A percentile compares a stretch with the other conserved stretches of the same genome.
These are phyloP conservation scores for Cheilosia urbana DNA, from an alignment of 2,888 invertebrate species.

Conservation along the genomic window DNA sequence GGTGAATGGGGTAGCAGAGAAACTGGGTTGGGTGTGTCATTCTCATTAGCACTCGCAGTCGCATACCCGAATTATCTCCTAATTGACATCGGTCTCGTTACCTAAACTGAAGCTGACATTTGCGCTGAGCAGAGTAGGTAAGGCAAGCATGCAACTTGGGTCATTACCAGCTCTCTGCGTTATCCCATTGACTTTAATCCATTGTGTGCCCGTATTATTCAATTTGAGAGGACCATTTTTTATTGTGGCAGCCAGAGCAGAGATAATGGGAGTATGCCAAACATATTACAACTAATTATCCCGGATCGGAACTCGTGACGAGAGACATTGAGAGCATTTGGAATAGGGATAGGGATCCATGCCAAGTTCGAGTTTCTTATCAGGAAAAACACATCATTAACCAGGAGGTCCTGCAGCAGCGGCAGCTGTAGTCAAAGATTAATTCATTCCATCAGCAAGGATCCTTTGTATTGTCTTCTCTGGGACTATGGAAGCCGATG, in stretches of 20 bases:
- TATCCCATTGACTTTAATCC: conserved; percentile 37
- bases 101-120: conserved; percentile 55
- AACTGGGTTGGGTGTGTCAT: conserved; percentile 13
- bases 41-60: conserved; percentile 9
- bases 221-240: conserved; percentile 54
- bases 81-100: conserved; percentile 68
- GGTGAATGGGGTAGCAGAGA: conserved; percentile 3
- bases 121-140: conserved; percentile 1
- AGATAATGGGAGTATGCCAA: conserved; percentile 27
- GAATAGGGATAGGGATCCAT: conserved; percentile 11
- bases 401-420: conserved; percentile 8
- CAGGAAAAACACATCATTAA: conserved; percentile 67
- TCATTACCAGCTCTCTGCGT: neutral
- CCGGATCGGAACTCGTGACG: conserved; percentile 37
- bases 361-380: conserved; percentile 38
- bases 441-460: conserved; percentile 53
- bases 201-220: conserved; percentile 47
- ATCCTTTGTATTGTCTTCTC: conserved; percentile 55
- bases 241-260: conserved; percentile 34
- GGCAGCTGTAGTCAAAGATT: conserved; percentile 46
- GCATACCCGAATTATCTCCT: conserved; percentile 39
- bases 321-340: conserved; percentile 23
- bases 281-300: conserved; percentile 64
- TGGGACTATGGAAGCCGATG: neutral
- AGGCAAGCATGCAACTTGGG: conserved; percentile 12